Evolutionary conservation across 2,888 invertebrate genomes (phyloP).

Genomic region (Drosophila tripunctata): DNA sequence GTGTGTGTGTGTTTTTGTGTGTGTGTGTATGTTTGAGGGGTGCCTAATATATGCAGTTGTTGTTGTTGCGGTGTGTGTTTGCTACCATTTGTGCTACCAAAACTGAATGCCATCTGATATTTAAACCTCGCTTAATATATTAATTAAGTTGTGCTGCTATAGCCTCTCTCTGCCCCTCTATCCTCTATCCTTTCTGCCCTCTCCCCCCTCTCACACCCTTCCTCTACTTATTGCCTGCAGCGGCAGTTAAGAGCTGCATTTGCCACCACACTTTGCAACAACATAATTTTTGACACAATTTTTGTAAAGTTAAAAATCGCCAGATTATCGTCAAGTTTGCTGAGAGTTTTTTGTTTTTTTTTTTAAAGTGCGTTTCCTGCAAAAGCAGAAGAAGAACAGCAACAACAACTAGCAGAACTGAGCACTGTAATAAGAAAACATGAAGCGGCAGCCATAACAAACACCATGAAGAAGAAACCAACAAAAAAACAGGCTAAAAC

Average conservation of each 20-base stretch:
- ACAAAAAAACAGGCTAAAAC: constrained; percentile 18
- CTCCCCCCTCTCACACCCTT: background rate
- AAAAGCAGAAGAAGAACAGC: background rate
- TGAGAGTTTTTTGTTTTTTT: too few species aligned
- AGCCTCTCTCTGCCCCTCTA: too few species aligned
- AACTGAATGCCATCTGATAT: constrained; percentile 37
- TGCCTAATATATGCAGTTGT: constrained; percentile 52
- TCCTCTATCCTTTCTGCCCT: background rate
- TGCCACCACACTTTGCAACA: constrained; percentile 45
- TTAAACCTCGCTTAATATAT: constrained; percentile 55
- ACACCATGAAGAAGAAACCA: constrained; percentile 54
- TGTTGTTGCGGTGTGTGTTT: too few species aligned
- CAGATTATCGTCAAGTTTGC: constrained; percentile 56
- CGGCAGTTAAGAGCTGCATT: background rate
- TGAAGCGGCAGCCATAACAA: constrained; percentile 65
- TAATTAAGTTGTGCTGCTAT: constrained; percentile 68
- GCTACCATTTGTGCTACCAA: constrained; percentile 53
- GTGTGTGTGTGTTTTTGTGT: constrained; percentile 22
- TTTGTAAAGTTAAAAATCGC: constrained; percentile 58
- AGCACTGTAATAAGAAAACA: constrained; percentile 40
- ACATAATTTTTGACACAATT: constrained; percentile 79
- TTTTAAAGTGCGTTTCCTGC: constrained; percentile 37
- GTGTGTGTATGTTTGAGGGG: constrained; percentile 31
- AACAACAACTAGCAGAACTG: constrained; percentile 12
- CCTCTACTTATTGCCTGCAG: background rate